Evolutionary conservation across 2,113 vertebrate genomes (phyloP).

Genomic region (Rafetus swinhoei): DNA sequence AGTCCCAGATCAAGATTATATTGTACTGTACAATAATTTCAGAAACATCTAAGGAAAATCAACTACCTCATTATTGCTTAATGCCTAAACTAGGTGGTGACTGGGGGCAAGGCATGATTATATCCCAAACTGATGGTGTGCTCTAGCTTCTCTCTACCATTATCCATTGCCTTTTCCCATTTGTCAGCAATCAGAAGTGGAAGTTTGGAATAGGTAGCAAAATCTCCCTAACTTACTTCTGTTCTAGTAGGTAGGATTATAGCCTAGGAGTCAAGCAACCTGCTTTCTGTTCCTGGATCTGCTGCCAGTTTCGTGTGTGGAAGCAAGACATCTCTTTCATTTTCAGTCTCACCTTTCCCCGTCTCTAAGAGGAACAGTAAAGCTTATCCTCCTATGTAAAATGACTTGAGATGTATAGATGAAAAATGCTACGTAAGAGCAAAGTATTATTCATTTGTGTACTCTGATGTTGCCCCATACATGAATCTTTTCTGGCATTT

Average conservation of each 20-base stretch:
- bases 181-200: not conserved
- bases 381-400: not conserved
- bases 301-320: not conserved
- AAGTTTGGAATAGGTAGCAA: not conserved
- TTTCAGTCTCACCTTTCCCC: not conserved
- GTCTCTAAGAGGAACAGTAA: not conserved
- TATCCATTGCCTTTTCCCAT: not conserved
- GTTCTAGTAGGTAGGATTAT: not conserved
- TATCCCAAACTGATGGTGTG: not conserved
- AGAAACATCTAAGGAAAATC: not conserved
- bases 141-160: not conserved
- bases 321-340: not conserved
- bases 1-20: not conserved
- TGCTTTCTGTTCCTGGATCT: not conserved
- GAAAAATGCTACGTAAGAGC: not conserved
- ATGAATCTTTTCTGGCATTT: not conserved
- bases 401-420: not conserved
- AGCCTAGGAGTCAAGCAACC: not conserved
- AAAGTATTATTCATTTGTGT: too few species aligned
- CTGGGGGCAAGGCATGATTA: too few species aligned
- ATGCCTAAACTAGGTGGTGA: not conserved
- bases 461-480: accelerated
- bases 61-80: not conserved
- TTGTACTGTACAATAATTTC: not conserved
- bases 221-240: not conserved